phyloP scores from a whole-genome alignment of 2,888 invertebrate genomes.

The Byasa hedistus region DNA sequence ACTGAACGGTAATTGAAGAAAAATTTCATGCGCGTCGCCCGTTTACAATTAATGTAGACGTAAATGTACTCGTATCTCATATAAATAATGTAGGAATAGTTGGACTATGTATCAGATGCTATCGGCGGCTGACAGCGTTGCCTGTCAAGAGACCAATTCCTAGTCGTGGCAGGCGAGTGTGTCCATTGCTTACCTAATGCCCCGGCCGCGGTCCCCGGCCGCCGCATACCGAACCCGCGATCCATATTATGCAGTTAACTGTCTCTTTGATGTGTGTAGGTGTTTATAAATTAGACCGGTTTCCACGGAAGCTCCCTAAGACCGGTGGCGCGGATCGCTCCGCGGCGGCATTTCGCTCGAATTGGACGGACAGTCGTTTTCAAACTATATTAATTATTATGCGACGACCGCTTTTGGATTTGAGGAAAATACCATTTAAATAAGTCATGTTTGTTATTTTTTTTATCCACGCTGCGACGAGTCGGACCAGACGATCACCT shows the following conservation, averaged over 20 bases:
- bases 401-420: slow-evolving; percentile 17
- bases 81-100: slow-evolving; percentile 30
- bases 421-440: slow-evolving; percentile 15
- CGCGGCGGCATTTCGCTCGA: slow-evolving; percentile 5
- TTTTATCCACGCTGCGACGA: no score
- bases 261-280: slow-evolving; percentile 27
- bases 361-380: slow-evolving; percentile 10
- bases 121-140: slow-evolving; percentile 22
- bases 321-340: slow-evolving; percentile 14
- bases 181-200: slow-evolving; percentile 29
- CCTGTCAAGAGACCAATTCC: slow-evolving; percentile 27
- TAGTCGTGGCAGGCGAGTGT: slow-evolving; percentile 25
- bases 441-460: no score
- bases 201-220: slow-evolving; percentile 14
- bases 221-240: slow-evolving; percentile 25
- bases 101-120: slow-evolving; percentile 29
- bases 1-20: slow-evolving; percentile 31
- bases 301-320: slow-evolving; percentile 26
- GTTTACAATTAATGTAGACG: slow-evolving; percentile 30
- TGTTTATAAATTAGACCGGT: slow-evolving; percentile 32
- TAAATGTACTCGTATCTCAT: slow-evolving; percentile 7
- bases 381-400: slow-evolving; percentile 18
- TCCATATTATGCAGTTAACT: slow-evolving; percentile 31
- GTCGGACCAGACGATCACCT: no score
- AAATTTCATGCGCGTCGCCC: slow-evolving; percentile 45